Conservation (phyloP, 2,888 invertebrate genomes). For the Rotaria macrura region DNA sequence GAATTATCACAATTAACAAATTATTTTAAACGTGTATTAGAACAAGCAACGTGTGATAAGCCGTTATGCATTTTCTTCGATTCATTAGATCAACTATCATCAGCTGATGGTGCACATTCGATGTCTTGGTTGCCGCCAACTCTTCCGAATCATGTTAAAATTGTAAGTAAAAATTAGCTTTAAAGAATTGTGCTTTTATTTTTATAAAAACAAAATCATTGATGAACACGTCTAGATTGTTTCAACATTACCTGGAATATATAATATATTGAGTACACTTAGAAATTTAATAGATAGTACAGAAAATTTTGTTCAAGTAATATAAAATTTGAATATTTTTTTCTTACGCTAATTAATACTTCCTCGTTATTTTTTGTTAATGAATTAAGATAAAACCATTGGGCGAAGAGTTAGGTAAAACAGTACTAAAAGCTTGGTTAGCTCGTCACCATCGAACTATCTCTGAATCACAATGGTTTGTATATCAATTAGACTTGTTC, state of each 20-base stretch:
- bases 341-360: no score
- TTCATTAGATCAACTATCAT: slow-evolving; percentile 89
- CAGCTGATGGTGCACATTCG: slow-evolving; percentile 82
- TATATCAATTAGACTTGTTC: slow-evolving; percentile 48
- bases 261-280: slow-evolving; percentile 47
- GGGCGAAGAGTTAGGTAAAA: slow-evolving; percentile 83
- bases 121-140: slow-evolving; percentile 88
- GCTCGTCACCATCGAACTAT: slow-evolving; percentile 59
- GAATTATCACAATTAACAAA: slow-evolving; percentile 88
- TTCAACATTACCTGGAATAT: slow-evolving; percentile 37
- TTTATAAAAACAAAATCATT: background rate
- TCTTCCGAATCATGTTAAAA: slow-evolving; percentile 76
- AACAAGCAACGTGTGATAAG: slow-evolving; percentile 52
- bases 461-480: slow-evolving; percentile 75
- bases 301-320: slow-evolving; percentile 78
- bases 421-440: slow-evolving; percentile 80
- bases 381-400: slow-evolving; percentile 52
- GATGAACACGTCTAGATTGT: slow-evolving; percentile 60
- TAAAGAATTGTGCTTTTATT: slow-evolving; percentile 50
- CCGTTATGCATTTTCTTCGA: slow-evolving; percentile 82
- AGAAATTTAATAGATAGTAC: slow-evolving; percentile 76
- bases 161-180: slow-evolving; percentile 42
- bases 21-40: slow-evolving; percentile 82
- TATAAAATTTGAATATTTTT: no score
- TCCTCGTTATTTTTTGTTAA: slow-evolving; percentile 36